phyloP scores from a whole-genome alignment of 2,888 invertebrate genomes.

The Pristionchus entomophagus region DNA sequence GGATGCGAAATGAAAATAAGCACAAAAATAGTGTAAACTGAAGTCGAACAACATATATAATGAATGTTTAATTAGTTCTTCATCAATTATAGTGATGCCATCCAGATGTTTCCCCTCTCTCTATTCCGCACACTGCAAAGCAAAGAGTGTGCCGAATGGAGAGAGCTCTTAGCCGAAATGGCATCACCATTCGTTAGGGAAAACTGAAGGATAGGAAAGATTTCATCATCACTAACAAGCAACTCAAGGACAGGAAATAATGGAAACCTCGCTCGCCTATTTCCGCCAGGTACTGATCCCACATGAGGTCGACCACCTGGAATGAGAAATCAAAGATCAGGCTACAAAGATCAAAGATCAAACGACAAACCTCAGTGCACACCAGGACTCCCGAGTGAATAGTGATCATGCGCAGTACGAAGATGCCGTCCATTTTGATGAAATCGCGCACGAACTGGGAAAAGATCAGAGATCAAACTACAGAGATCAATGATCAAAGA shows the following conservation, averaged over 20 bases:
- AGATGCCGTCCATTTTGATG: slow-evolving; percentile 75
- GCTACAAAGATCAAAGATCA: slow-evolving; percentile 25
- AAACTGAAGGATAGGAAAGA: not conserved
- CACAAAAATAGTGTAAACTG: not conserved
- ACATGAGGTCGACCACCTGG: slow-evolving; percentile 72
- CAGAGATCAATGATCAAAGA: not conserved
- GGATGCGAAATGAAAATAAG: not conserved
- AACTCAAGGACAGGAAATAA: not conserved
- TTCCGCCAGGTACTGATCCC: slow-evolving; percentile 70
- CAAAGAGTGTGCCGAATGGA: too few relatives aligned
- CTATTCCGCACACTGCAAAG: too few relatives aligned
- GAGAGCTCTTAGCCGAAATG: not conserved
- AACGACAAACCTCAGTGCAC: slow-evolving; percentile 58
- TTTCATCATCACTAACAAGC: not conserved
- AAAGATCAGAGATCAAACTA: not conserved
- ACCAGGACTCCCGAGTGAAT: slow-evolving; percentile 71
- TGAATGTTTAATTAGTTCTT: not conserved
- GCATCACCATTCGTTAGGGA: not conserved
- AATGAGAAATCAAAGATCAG: not conserved
- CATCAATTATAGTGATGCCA: not conserved
- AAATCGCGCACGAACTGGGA: slow-evolving; percentile 71
- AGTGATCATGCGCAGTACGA: slow-evolving; percentile 74
- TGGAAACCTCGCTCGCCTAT: slow-evolving; percentile 54
- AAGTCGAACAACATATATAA: not conserved
- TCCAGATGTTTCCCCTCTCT: not conserved